These are phyloP conservation scores for Parazoanthus atlanticus DNA, from an alignment of 92 coral and sea anemone species.

Conservation along the genomic window DNA sequence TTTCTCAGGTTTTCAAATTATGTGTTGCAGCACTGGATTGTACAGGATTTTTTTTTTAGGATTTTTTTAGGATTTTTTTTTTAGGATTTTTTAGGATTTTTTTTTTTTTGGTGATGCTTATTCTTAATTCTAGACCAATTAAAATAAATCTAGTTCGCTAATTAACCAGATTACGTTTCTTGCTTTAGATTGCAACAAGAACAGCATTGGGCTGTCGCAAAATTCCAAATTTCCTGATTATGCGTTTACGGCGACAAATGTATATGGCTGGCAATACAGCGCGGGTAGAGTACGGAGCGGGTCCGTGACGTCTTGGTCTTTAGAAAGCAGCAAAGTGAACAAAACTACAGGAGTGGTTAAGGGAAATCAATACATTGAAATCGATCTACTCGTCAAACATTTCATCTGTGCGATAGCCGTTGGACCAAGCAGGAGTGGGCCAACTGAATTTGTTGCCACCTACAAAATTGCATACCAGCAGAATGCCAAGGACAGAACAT, in stretches of 20 bases:
- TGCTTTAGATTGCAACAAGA: conserved; percentile 28
- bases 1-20: no score
- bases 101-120: no score
- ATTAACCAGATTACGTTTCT: neutral
- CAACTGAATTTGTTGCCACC: neutral
- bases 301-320: neutral
- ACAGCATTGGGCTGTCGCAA: conserved; percentile 6
- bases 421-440: neutral
- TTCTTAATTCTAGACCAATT: no score
- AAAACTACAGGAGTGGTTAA: neutral
- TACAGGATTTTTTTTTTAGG: no score
- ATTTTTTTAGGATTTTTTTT: no score
- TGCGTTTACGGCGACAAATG: neutral
- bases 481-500: neutral
- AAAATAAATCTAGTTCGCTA: neutral
- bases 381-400: conserved; percentile 1
- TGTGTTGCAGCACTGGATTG: no score
- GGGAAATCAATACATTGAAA: conserved; percentile 2
- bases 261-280: neutral
- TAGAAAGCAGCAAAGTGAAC: neutral
- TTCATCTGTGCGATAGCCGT: conserved; percentile 21
- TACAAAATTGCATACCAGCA: conserved; percentile 7
- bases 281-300: neutral
- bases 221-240: conserved; percentile 16
- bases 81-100: no score